A percentile compares a stretch with the other conserved stretches of the same genome.
phyloP scores from a whole-genome alignment of 2,113 vertebrate genomes.

The Formicarius rufipectus region DNA sequence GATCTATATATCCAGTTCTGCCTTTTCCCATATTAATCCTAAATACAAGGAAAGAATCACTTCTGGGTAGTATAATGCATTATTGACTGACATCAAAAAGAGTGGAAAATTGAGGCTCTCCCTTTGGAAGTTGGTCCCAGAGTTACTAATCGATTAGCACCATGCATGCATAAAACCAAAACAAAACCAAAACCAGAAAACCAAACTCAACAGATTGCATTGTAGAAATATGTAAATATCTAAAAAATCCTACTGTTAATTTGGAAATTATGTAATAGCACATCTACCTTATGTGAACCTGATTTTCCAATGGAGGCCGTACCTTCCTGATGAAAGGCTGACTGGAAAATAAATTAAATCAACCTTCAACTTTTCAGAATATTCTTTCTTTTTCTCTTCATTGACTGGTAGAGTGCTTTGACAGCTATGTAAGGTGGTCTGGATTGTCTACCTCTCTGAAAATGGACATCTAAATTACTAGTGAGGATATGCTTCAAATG shows the following conservation, averaged over 20 bases:
- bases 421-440: neutral
- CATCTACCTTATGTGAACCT: neutral
- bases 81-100: neutral
- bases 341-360: neutral
- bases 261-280: neutral
- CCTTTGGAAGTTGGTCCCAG: neutral
- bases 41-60: neutral
- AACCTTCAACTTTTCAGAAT: neutral
- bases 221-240: neutral
- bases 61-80: neutral
- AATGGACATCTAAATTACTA: neutral
- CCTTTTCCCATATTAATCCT: neutral
- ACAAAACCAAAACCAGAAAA: neutral
- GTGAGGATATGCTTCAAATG: neutral
- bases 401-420: neutral
- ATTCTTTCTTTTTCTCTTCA: neutral
- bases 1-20: neutral
- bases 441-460: neutral
- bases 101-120: neutral
- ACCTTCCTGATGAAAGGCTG: neutral
- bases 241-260: neutral
- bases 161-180: neutral
- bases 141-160: neutral
- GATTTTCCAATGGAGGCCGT: neutral
- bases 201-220: neutral